Conservation (phyloP, 2,797 vertebrate species). For the Yasuhikotakia modesta region DNA sequence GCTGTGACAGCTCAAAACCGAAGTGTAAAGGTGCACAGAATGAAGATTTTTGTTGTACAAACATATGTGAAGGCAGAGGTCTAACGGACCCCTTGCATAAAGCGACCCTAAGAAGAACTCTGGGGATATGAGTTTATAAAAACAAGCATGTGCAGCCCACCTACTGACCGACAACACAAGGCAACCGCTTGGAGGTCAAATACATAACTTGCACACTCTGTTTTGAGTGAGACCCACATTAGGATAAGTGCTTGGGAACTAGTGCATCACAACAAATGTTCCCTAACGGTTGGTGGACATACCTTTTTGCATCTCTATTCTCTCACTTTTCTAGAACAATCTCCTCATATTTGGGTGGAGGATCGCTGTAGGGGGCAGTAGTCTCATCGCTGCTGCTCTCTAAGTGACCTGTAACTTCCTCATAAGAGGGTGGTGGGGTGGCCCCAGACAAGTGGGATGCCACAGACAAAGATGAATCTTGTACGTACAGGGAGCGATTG, state of each 20-base stretch:
- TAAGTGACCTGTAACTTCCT: slow-evolving; percentile 85
- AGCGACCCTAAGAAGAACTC: slow-evolving; percentile 11
- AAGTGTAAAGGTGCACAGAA: slow-evolving; percentile 14
- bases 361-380: slow-evolving; percentile 79
- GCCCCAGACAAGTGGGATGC: slow-evolving; percentile 82
- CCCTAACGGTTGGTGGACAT: background rate
- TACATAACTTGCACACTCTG: slow-evolving; percentile 16
- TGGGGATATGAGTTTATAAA: background rate
- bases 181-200: slow-evolving; percentile 25
- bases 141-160: slow-evolving; percentile 3
- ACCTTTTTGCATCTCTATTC: background rate
- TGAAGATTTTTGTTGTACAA: slow-evolving; percentile 13
- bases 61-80: slow-evolving; percentile 30
- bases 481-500: slow-evolving; percentile 73
- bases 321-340: slow-evolving; percentile 77
- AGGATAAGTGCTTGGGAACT: slow-evolving; percentile 29
- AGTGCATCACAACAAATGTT: slow-evolving; percentile 20
- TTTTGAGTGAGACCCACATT: slow-evolving; percentile 5
- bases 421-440: slow-evolving; percentile 86
- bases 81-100: slow-evolving; percentile 6
- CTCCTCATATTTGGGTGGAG: slow-evolving; percentile 87
- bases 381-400: slow-evolving; percentile 83
- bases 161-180: background rate
- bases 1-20: slow-evolving; percentile 11
- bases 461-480: slow-evolving; percentile 75